Evolutionary conservation across 2,113 vertebrate species (phyloP).

Genomic region (Bujurquina vittata): DNA sequence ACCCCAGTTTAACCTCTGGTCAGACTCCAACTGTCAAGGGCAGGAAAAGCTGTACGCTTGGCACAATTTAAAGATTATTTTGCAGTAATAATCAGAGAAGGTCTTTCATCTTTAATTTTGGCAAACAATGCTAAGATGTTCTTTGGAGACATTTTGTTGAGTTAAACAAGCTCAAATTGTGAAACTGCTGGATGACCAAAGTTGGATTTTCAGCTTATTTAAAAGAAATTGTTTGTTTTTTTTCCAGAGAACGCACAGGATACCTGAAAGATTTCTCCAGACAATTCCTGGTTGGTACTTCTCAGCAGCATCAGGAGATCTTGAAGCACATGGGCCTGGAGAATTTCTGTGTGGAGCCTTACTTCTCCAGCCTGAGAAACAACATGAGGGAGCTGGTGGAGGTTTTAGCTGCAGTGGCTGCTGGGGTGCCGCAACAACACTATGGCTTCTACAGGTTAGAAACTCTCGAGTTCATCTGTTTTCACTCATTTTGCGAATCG

Average conservation of each 20-base stretch:
- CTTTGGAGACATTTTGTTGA: neutral
- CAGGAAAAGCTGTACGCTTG: neutral
- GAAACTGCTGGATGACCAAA: neutral
- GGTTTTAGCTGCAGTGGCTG: constrained; percentile 87
- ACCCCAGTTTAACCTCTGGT: neutral
- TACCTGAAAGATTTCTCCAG: constrained; percentile 84
- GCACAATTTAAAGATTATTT: neutral
- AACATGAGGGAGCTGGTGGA: constrained; percentile 92
- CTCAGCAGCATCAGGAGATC: constrained; percentile 83
- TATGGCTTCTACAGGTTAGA: constrained; percentile 83
- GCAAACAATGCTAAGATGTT: too few relatives aligned
- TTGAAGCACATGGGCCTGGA: constrained; percentile 89
- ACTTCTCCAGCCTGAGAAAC: constrained; percentile 89
- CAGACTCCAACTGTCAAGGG: neutral
- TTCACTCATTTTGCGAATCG: neutral
- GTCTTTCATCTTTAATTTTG: neutral
- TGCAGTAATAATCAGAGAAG: neutral
- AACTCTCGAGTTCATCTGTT: neutral
- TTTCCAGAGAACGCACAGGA: constrained; percentile 79
- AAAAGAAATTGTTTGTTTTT: rapidly evolving
- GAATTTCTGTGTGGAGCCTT: constrained; percentile 90
- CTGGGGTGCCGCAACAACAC: constrained; percentile 84
- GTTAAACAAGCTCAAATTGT: neutral
- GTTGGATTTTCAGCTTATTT: neutral
- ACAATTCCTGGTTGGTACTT: constrained; percentile 84